These are phyloP conservation scores for Antitype chi DNA, from an alignment of 2,888 invertebrate species.

Conservation along the genomic window DNA sequence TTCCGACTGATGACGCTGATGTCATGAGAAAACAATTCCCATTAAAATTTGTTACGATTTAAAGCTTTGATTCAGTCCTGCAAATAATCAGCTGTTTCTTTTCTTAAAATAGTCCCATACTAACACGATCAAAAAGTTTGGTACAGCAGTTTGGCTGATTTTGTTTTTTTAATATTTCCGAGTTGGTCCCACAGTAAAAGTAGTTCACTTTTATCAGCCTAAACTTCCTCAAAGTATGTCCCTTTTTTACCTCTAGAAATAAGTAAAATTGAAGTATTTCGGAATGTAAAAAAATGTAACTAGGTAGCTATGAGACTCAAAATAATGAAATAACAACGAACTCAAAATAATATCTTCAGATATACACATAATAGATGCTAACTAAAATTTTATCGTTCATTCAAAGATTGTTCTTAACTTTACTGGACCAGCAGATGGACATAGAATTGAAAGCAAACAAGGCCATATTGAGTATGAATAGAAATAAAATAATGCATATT, in stretches of 20 bases:
- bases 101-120: not conserved
- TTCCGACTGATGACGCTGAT: constrained; percentile 15
- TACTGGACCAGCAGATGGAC: not conserved
- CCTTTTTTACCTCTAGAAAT: not conserved
- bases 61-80: constrained; percentile 1
- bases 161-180: not conserved
- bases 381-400: not conserved
- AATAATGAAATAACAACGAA: not conserved
- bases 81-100: not conserved
- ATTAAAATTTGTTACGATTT: constrained; percentile 12
- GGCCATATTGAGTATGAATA: constrained; percentile 6
- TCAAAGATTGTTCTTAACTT: not conserved
- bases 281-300: not conserved
- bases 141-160: too few species aligned
- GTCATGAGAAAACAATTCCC: constrained; percentile 30
- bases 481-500: constrained; percentile 41
- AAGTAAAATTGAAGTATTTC: not conserved
- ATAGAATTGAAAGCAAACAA: constrained; percentile 15
- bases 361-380: not conserved
- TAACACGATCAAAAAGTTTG: not conserved
- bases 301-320: not conserved
- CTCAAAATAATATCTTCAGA: not conserved
- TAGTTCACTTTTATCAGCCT: not conserved
- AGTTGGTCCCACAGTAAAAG: not conserved
- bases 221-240: not conserved